phyloP scores from a whole-genome alignment of 1,140 invertebrate species.

The Tigriopus japonicus region DNA sequence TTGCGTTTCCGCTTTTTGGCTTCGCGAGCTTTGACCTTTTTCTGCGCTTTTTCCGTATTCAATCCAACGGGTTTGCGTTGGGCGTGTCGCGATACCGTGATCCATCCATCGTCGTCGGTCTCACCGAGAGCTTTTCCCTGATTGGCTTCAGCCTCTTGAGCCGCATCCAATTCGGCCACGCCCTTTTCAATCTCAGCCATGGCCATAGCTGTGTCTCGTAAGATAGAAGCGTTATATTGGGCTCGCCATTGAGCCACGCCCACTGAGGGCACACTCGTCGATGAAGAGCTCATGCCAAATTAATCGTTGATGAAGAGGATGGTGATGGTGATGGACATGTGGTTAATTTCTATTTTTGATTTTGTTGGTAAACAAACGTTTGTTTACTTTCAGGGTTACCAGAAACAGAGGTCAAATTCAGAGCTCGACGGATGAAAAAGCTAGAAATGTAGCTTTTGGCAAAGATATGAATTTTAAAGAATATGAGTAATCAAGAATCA shows the following conservation, averaged over 20 bases:
- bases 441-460: too few relatives aligned
- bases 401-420: too few relatives aligned
- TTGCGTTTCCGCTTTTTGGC: neutral
- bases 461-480: too few relatives aligned
- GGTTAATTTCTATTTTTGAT: too few relatives aligned
- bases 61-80: neutral
- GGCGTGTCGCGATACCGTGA: neutral
- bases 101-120: conserved; percentile 5
- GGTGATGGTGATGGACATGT: too few relatives aligned
- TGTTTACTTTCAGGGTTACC: too few relatives aligned
- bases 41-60: neutral
- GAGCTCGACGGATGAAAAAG: too few relatives aligned
- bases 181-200: neutral
- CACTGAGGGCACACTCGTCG: too few relatives aligned
- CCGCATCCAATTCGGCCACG: neutral
- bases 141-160: neutral
- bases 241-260: neutral
- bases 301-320: too few relatives aligned
- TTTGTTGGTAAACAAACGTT: too few relatives aligned
- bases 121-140: neutral
- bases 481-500: too few relatives aligned
- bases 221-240: neutral
- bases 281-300: too few relatives aligned
- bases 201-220: neutral
- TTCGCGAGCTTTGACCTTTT: conserved; percentile 2